Base-by-base conservation (phyloP, 2,888 invertebrate genomes). In the Antitype chi region DNA sequence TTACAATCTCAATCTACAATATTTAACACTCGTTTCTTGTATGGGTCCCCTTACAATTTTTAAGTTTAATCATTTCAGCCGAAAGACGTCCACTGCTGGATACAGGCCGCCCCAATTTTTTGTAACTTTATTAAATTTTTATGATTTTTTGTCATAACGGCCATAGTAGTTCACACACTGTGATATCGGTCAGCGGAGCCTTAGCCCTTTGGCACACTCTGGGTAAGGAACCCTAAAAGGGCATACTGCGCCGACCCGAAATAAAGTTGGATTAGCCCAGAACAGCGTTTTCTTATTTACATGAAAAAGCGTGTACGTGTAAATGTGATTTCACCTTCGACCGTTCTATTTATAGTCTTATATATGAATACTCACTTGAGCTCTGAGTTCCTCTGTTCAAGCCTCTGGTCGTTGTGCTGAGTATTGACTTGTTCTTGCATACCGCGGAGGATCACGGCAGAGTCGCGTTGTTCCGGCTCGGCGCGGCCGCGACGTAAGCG, bases 401-500 rank as follows among this genome's bases (percentile, higher is more conserved):
- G 96, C 66, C 97, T 97, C 81, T 98, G 97, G 83, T 97, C 97
- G 78, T 97, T 97, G 90, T 97, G 97, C 88, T 98, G 98, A 83
- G 98, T 97, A 93, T 98, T 97, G 74, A 97, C 97, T 76, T 97
- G 96, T 87, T 97, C 97, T 90, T 97, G 97, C 97, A 97, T 97
- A 79, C 98, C 98, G 96, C 98, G 98, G 5, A 99, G 96, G 88
- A 99, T 99, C 95, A 99, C 98, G 87, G 98, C 98, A 88, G 99
- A 98, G 80, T 98, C 99, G 28, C 92, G 91, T 83, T 95, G 98
- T 97, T 94, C 98, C 97, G 90, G 94, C 87, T 96, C 96, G 20
- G 98, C 97, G 49, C 98, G 97, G 0, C 99, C 98, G 84, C 99
- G 97, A 60, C 99, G 97, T 47, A 99, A 94, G 8, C 99, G 97